Conservation (phyloP, 2,888 invertebrate species). For the Lasioglossum oenotherae region DNA sequence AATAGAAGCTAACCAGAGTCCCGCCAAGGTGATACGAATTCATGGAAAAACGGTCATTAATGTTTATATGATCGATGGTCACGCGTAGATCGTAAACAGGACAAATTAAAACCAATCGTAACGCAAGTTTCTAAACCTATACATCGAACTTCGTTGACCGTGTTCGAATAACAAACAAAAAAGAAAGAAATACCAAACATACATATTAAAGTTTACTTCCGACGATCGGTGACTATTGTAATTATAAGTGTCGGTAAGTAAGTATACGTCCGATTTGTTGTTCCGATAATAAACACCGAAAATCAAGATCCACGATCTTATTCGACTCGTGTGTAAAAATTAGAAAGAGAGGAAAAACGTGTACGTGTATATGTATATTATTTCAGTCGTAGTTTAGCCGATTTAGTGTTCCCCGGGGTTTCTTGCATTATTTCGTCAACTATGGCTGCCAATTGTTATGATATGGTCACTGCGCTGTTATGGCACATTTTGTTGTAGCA, state of each 20-base stretch:
- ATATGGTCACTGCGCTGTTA: slow-evolving; percentile 63
- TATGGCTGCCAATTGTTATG: slow-evolving; percentile 59
- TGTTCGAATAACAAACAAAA: neutral
- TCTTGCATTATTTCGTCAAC: slow-evolving; percentile 50
- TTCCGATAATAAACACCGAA: neutral
- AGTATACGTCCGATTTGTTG: neutral
- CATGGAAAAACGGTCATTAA: slow-evolving; percentile 10
- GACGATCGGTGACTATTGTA: neutral
- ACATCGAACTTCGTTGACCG: slow-evolving; percentile 18
- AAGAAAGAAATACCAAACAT: neutral
- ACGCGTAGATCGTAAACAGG: slow-evolving; percentile 40
- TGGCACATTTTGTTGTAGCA: slow-evolving; percentile 52
- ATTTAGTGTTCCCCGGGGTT: slow-evolving; percentile 35
- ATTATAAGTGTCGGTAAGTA: slow-evolving; percentile 11
- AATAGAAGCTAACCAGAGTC: neutral
- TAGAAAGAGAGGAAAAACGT: neutral
- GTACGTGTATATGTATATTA: neutral
- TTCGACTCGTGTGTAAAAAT: slow-evolving; percentile 1
- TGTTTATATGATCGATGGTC: slow-evolving; percentile 33
- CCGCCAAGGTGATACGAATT: neutral
- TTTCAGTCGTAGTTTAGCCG: slow-evolving; percentile 20
- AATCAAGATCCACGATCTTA: slow-evolving; percentile 19
- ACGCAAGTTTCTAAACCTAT: slow-evolving; percentile 32
- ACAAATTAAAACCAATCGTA: slow-evolving; percentile 57
- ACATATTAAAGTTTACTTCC: slow-evolving; percentile 7